Percentiles rank a stretch among this genome's conserved stretches.
These are phyloP conservation scores for Equus quagga DNA, from an alignment of 2,113 vertebrate genomes.

Conservation along the genomic window DNA sequence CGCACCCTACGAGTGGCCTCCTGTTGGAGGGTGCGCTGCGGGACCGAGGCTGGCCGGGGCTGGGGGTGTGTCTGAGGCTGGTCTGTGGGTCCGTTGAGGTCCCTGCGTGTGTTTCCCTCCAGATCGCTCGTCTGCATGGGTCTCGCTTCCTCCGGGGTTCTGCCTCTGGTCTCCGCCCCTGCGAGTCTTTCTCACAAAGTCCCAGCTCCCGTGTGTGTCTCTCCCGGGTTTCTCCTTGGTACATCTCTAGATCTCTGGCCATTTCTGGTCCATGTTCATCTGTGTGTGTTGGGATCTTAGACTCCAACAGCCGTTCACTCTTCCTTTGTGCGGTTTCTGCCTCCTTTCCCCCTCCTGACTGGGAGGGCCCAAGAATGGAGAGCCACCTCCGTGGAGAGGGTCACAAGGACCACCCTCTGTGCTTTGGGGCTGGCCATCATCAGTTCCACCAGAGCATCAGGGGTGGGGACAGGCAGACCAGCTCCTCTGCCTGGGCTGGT, in stretches of 20 bases:
- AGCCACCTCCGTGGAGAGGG: slow-evolving; percentile 23
- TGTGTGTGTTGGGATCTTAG: not conserved
- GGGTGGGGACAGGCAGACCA: not conserved
- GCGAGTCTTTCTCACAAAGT: slow-evolving; percentile 68
- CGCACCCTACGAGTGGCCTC: not conserved
- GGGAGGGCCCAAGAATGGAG: slow-evolving; percentile 17
- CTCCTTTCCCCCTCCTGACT: not conserved
- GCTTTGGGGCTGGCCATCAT: slow-evolving; percentile 1
- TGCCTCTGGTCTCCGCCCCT: slow-evolving; percentile 37
- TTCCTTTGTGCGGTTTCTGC: slow-evolving; percentile 66
- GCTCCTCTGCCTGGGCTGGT: not conserved
- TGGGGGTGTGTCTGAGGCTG: slow-evolving; percentile 68
- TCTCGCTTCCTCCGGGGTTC: not conserved
- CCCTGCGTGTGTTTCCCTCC: not conserved
- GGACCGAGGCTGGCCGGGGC: not conserved
- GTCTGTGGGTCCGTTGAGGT: not conserved
- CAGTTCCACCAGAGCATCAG: not conserved
- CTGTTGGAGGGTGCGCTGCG: not conserved
- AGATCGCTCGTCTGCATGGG: not conserved
- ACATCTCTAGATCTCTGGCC: not conserved
- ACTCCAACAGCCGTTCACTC: not conserved
- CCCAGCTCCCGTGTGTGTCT: slow-evolving; percentile 8
- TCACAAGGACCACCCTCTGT: not conserved
- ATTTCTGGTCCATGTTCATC: slow-evolving; percentile 6
- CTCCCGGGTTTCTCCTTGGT: slow-evolving; percentile 6